Conservation (phyloP, 2,113 vertebrate genomes). For the Nibea coibor region DNA sequence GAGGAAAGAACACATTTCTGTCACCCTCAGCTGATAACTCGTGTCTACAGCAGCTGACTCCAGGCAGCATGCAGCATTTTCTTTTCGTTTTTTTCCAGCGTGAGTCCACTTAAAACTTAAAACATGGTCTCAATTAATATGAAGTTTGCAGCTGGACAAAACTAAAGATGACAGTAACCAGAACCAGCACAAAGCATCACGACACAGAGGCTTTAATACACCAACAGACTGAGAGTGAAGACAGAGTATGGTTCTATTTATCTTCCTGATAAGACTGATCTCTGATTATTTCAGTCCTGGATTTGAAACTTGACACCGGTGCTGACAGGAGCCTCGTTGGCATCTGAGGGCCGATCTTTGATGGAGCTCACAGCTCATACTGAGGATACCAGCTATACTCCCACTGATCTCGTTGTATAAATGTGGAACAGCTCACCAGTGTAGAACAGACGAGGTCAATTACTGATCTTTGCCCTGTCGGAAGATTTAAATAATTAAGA, state of each 20-base stretch:
- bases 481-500: conserved; percentile 12
- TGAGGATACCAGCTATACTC: neutral
- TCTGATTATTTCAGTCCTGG: neutral
- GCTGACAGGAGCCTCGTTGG: neutral
- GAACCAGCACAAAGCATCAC: neutral
- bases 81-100: neutral
- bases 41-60: too few species aligned
- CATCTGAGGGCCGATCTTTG: too few species aligned
- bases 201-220: neutral
- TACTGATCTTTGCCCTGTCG: neutral
- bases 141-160: neutral
- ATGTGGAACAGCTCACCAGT: neutral
- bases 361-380: neutral
- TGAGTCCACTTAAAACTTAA: neutral
- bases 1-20: too few species aligned
- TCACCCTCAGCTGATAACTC: too few species aligned
- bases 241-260: too few species aligned
- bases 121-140: neutral
- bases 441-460: neutral
- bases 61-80: neutral
- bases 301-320: neutral
- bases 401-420: neutral
- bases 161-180: neutral
- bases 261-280: too few species aligned
- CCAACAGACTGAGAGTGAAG: neutral